These are phyloP conservation scores for Hirtodrosophila alboralis DNA, from an alignment of 2,888 invertebrate genomes.

Conservation along the genomic window DNA sequence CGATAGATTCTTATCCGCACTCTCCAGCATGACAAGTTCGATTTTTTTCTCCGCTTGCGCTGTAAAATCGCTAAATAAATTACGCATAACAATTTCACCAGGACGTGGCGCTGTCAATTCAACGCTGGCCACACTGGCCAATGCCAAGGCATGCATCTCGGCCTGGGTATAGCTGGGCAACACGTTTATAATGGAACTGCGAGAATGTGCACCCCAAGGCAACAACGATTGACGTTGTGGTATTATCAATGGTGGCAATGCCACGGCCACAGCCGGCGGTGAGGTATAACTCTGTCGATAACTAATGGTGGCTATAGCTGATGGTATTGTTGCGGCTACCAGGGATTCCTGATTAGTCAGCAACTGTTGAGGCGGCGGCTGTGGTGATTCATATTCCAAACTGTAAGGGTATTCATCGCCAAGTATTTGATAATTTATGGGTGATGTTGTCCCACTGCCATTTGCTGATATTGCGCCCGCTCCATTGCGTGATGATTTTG, in stretches of 20 bases:
- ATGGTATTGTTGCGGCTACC: slow-evolving; percentile 5
- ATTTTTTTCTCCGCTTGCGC: slow-evolving; percentile 97
- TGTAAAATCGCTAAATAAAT: slow-evolving; percentile 96
- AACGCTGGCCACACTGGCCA: slow-evolving; percentile 76
- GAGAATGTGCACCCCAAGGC: slow-evolving; percentile 90
- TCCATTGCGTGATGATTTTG: slow-evolving; percentile 65
- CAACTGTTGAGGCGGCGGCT: slow-evolving; percentile 30
- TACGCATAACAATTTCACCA: slow-evolving; percentile 98
- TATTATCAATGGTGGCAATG: slow-evolving; percentile 69
- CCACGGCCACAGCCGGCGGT: slow-evolving; percentile 65
- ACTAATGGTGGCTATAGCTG: slow-evolving; percentile 41
- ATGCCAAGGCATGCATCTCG: slow-evolving; percentile 68
- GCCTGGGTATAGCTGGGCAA: slow-evolving; percentile 75
- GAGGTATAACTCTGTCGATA: slow-evolving; percentile 68
- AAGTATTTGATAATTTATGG: slow-evolving; percentile 71
- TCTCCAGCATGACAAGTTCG: slow-evolving; percentile 96
- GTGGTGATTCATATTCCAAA: slow-evolving; percentile 61
- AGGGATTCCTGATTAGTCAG: slow-evolving; percentile 46
- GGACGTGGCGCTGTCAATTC: slow-evolving; percentile 89
- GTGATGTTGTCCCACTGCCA: slow-evolving; percentile 63
- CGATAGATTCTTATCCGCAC: slow-evolving; percentile 96
- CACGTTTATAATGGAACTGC: slow-evolving; percentile 83
- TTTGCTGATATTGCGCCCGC: slow-evolving; percentile 31
- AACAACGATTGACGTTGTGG: slow-evolving; percentile 87
- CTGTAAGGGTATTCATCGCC: slow-evolving; percentile 67